Evolutionary conservation across 2,797 vertebrate genomes (phyloP).

Genomic region (Phylloscopus collybita): DNA sequence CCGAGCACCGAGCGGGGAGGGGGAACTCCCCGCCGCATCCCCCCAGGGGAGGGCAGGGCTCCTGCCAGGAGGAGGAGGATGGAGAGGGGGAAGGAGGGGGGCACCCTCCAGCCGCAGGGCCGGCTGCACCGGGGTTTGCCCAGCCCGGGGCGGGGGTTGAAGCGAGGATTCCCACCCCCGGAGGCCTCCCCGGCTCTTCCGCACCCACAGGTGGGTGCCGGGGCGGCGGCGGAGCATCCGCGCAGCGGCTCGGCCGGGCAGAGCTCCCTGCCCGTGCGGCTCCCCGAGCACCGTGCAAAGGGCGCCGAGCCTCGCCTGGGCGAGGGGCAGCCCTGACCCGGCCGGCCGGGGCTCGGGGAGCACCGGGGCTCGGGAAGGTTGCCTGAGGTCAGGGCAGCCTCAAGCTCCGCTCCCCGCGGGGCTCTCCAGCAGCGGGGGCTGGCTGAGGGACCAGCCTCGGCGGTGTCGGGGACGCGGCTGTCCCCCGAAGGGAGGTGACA

Average conservation of each 20-base stretch:
- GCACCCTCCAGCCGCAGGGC: neutral
- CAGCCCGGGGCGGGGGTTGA: neutral
- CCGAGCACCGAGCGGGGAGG: neutral
- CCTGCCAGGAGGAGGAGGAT: neutral
- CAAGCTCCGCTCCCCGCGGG: fast-evolving
- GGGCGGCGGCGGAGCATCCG: neutral
- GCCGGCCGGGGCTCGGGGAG: neutral
- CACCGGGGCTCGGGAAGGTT: neutral
- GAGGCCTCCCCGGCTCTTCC: neutral
- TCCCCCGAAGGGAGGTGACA: neutral
- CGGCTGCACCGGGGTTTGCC: neutral
- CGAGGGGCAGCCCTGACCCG: neutral
- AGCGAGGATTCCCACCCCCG: neutral
- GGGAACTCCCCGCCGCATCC: slow-evolving; percentile 18
- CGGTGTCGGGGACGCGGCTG: neutral
- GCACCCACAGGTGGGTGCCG: slow-evolving; percentile 19
- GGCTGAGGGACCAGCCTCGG: neutral
- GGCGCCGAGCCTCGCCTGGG: neutral
- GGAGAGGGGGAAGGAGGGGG: neutral
- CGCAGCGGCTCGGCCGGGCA: neutral
- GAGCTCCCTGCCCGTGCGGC: neutral
- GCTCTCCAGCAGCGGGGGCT: neutral
- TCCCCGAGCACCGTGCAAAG: fast-evolving
- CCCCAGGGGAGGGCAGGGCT: neutral
- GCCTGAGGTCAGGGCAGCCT: neutral